A percentile compares a stretch with the other conserved stretches of the same genome.
These are phyloP conservation scores for Sinocyclocheilus anshuiensis DNA, from an alignment of 2,113 vertebrate species.

Conservation along the genomic window DNA sequence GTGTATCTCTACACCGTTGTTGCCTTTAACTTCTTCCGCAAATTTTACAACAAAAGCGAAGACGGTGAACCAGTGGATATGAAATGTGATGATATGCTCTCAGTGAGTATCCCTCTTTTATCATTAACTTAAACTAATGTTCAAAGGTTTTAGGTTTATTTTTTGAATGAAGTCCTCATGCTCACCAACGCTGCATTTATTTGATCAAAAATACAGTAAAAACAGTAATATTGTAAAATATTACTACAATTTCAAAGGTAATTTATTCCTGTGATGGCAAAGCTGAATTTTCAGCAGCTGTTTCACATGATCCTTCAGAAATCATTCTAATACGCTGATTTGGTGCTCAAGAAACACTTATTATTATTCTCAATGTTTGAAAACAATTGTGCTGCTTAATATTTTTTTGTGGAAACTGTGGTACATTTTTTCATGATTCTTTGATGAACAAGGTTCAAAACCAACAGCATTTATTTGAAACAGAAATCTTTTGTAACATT, in stretches of 20 bases:
- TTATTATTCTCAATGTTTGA: not conserved
- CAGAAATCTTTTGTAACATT: not conserved
- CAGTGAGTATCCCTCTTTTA: conserved; percentile 75
- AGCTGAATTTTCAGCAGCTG: not conserved
- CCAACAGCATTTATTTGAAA: not conserved
- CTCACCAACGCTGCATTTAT: not conserved
- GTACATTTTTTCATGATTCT: not conserved
- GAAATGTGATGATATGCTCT: conserved; percentile 97
- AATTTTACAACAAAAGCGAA: conserved; percentile 94
- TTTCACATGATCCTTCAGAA: not conserved
- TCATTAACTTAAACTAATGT: not conserved
- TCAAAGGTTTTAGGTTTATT: not conserved
- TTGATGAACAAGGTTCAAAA: not conserved
- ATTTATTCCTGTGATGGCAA: not conserved
- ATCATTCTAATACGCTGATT: not conserved
- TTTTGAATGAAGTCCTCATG: not conserved
- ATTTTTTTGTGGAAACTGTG: not conserved
- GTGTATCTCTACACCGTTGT: conserved; percentile 96
- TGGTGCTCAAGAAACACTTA: not conserved
- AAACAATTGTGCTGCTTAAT: not conserved
- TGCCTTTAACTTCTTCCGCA: conserved; percentile 95
- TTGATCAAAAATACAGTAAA: not conserved
- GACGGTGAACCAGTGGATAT: conserved; percentile 86
- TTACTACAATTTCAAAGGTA: not conserved
- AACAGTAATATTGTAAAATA: not conserved